These are phyloP conservation scores for Ophioninae sp. DNA, from an alignment of 2,888 invertebrate species.

Conservation along the genomic window DNA sequence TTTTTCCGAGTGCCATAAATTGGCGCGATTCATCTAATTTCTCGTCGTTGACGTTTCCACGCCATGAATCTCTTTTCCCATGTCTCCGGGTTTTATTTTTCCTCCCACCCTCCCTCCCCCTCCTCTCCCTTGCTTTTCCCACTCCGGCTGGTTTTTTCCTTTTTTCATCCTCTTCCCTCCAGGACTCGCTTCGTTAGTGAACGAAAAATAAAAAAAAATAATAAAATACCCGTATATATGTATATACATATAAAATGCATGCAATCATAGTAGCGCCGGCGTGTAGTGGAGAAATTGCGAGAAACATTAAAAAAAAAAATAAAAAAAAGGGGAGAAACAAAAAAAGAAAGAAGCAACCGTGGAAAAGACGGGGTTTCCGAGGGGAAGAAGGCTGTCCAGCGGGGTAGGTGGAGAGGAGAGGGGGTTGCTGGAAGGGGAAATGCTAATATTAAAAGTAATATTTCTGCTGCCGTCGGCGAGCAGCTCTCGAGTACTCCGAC, in stretches of 20 bases:
- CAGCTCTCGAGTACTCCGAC: slow-evolving; percentile 70
- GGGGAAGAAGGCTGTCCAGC: slow-evolving; percentile 45
- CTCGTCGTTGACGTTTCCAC: slow-evolving; percentile 57
- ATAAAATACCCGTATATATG: not conserved
- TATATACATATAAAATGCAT: slow-evolving; percentile 25
- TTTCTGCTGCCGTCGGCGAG: slow-evolving; percentile 80
- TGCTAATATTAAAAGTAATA: slow-evolving; percentile 81
- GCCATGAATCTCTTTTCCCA: slow-evolving; percentile 31
- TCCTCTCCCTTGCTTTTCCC: not conserved
- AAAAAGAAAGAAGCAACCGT: too few species aligned
- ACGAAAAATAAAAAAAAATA: slow-evolving; percentile 38
- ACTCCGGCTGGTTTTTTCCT: too few species aligned
- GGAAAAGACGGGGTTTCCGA: slow-evolving; percentile 28
- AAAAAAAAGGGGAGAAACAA: too few species aligned
- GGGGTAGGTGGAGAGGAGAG: slow-evolving; percentile 48
- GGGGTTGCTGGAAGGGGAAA: slow-evolving; percentile 72
- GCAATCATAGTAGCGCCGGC: slow-evolving; percentile 44
- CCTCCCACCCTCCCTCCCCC: not conserved
- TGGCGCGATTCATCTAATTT: slow-evolving; percentile 65
- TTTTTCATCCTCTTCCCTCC: slow-evolving; percentile 13
- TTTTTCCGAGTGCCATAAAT: slow-evolving; percentile 59
- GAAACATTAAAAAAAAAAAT: slow-evolving; percentile 41
- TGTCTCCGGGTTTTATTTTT: slow-evolving; percentile 21
- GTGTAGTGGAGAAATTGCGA: slow-evolving; percentile 38
- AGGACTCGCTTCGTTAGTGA: slow-evolving; percentile 33